Evolutionary conservation across 2,113 vertebrate species (phyloP).

Genomic region (Bettongia penicillata): DNA sequence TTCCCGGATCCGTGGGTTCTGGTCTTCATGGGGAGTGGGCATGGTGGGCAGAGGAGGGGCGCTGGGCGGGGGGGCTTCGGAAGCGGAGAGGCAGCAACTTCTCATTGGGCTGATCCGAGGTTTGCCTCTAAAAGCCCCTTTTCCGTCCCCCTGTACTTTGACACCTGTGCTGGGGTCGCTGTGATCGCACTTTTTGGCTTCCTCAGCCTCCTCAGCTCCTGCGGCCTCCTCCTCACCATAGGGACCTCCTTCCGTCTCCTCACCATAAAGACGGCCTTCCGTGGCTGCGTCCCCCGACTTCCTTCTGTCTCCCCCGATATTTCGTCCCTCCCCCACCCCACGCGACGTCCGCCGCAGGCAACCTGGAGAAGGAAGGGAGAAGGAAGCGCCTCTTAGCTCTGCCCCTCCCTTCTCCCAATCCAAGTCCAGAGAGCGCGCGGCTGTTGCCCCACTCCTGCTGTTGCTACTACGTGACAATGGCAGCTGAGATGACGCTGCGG

Average conservation of each 20-base stretch:
- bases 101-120: conserved; percentile 64
- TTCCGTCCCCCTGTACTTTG: not conserved
- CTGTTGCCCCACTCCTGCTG: too few species aligned
- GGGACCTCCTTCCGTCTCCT: too few species aligned
- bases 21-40: conserved; percentile 99
- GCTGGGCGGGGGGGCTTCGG: conserved; percentile 87
- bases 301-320: rapidly evolving
- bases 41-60: conserved; percentile 86
- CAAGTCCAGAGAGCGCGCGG: not conserved
- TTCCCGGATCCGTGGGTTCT: conserved; percentile 99
- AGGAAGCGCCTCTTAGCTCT: not conserved
- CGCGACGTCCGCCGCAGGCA: conserved; percentile 51
- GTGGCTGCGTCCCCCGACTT: not conserved
- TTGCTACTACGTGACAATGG: too few species aligned
- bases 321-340: not conserved
- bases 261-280: not conserved
- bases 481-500: not conserved
- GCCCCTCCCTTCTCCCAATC: too few species aligned
- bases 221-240: not conserved
- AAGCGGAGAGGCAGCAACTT: conserved; percentile 84
- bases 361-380: not conserved
- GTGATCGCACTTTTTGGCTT: too few species aligned
- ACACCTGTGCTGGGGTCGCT: conserved; percentile 14
- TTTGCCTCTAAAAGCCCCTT: conserved; percentile 73
- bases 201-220: not conserved